Base-by-base conservation (phyloP, 2,797 vertebrate species). In the Oophaga sylvatica region DNA sequence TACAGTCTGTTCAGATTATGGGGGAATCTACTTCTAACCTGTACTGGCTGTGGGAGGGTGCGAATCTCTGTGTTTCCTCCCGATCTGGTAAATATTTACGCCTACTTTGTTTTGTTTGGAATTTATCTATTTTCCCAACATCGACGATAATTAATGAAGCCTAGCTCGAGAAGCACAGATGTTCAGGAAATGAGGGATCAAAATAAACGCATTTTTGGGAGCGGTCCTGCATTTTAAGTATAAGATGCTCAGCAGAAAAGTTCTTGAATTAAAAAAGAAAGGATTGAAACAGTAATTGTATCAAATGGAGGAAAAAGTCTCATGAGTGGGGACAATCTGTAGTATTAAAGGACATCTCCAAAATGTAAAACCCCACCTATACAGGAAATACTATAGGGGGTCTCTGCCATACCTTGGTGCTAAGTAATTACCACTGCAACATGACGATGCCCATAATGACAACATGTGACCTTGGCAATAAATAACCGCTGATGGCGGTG, bases 151-250 rank as follows among this genome's bases (percentile, higher is more conserved):
- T 80, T 59, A 60, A 60, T 80, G 29, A 31, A 35, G 19, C 10
- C 1, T 19, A 80, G 56, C 57, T 80, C 20, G 11, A 60, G 57
- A 22, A 62, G 1, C 31, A 5, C 78, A 80, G 78, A 80, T 80
- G 78, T 60, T 80, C 78, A 60, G 57, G 78, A 80, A 80, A 35
- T 6, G 78, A 60, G 48, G 71, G 75, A 77, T 77, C 75, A 77
- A 56, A 56, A 77, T 26, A 77, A 80, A 60, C 5, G 17, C 16
- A 19, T 59, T 59, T 79, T 31, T 60, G 48, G 56, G 77, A 59
- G 15, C 20, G 10, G 71, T 75, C 71, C 71, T 59, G 57, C 26
- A 35, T 60, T 35, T 41, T 60, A 22, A 13, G 57, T 4, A 19
- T 17, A 29, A 31, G 76, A 59, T 5, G 8, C 3, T 57, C 17